Evolutionary conservation across 2,113 vertebrate species (phyloP), one percentile per base, ranked within the genome.

Genomic region (Axis porcinus): DNA sequence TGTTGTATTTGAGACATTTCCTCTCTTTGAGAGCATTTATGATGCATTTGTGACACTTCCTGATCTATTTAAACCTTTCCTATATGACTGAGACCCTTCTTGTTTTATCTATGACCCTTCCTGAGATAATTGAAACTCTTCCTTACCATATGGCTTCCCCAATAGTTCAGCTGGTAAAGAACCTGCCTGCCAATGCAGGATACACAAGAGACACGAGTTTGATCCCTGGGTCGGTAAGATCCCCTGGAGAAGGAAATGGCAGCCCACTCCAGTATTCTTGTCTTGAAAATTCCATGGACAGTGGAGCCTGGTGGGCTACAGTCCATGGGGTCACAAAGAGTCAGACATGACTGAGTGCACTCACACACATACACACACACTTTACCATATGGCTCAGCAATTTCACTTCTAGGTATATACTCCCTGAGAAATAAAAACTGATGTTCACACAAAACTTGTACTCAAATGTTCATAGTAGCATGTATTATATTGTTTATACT

Each of bases 91-190:
- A 91, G 25, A 93, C 25, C 28, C 52, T 89, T 83, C 62, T 95
- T 96, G 40, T 88, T 96, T 95, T 86, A 90, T 89, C 50, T 95
- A 19, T 88, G 81, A 79, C 74, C 43, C 78, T 96, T 88, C 89
- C 25, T 55, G 36, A 83, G 45, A 13, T 57, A 84, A 84, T 74
- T 92, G 64, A 93, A 97, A 94, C 15, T 91, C 45, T 92, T 94
- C 60, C 25, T 95, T 74, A 74, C 67, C 36, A 74, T 74, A 74
- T 74, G 70, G 40, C 23, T 76, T 76, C 40, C 21, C 40, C 23
- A 43, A 43, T 27, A 43, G 70, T 43, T 43, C 70, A 76, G 40
- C 36, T 43, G 40, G 70, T 76, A 43, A 76, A 43, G 70, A 76
- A 43, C 6, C 1, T 43, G 40, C 12, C 40, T 76, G 23, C 23